Evolutionary conservation across 2,888 invertebrate species (phyloP).

Genomic region (Pilophorus perplexus): DNA sequence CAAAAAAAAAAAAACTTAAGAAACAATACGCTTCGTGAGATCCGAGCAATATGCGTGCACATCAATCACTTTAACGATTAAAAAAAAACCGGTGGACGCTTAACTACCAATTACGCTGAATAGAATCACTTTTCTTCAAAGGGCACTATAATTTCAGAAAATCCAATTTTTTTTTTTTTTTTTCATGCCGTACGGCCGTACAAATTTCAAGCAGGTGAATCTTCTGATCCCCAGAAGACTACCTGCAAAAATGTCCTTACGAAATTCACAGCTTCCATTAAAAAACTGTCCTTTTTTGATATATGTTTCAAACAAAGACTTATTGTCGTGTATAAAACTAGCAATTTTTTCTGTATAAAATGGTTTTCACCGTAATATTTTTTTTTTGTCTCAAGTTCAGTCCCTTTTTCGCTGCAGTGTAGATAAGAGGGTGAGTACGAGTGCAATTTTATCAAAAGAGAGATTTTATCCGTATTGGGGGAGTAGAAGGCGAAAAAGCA

Average conservation of each 20-base stretch:
- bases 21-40: too few species aligned
- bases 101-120: conserved; percentile 9
- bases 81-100: conserved; percentile 2
- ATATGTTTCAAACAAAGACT: conserved; percentile 7
- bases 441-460: conserved; percentile 24
- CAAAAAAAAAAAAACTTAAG: too few species aligned
- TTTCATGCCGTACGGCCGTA: neutral
- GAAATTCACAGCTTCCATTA: neutral
- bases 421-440: conserved; percentile 2
- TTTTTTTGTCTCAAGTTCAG: conserved; percentile 16
- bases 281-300: conserved; percentile 4
- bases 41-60: too few species aligned
- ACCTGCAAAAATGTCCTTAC: neutral
- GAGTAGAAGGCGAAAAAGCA: conserved; percentile 5
- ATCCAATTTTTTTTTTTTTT: neutral
- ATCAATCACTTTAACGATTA: too few species aligned
- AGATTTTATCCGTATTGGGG: conserved; percentile 1
- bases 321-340: conserved; percentile 40
- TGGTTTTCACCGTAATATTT: neutral
- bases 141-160: conserved; percentile 36
- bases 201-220: neutral
- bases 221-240: neutral
- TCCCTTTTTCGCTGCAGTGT: conserved; percentile 30
- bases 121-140: conserved; percentile 35
- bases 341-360: conserved; percentile 32